Percentiles rank a stretch among this genome's conserved stretches.
Conservation (phyloP, 2,888 invertebrate species). For the Synergus japonicus region DNA sequence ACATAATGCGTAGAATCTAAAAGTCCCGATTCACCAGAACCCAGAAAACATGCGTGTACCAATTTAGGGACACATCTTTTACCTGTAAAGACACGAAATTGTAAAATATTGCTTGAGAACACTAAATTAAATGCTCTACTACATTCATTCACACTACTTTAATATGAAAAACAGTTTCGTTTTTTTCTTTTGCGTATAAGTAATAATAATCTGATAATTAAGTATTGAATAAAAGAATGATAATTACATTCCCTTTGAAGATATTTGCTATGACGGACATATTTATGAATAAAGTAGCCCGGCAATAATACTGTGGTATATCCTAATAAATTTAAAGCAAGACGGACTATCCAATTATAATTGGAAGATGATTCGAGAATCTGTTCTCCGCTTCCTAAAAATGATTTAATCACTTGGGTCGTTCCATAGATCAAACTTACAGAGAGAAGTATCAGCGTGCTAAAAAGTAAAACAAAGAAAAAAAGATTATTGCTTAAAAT, state of each 20-base stretch:
- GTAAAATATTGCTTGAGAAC: not conserved
- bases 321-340: slow-evolving; percentile 89
- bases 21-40: slow-evolving; percentile 78
- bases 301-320: slow-evolving; percentile 94
- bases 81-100: slow-evolving; percentile 63
- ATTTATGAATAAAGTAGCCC: slow-evolving; percentile 89
- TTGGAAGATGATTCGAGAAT: slow-evolving; percentile 72
- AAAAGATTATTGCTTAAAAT: slow-evolving; percentile 23
- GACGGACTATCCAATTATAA: slow-evolving; percentile 87
- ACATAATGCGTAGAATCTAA: slow-evolving; percentile 70
- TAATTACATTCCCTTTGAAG: slow-evolving; percentile 87
- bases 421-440: slow-evolving; percentile 77
- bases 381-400: slow-evolving; percentile 66
- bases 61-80: slow-evolving; percentile 77
- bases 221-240: slow-evolving; percentile 11
- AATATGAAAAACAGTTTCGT: not conserved
- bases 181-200: no score
- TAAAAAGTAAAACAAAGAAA: slow-evolving; percentile 68
- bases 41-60: slow-evolving; percentile 79
- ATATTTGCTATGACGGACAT: slow-evolving; percentile 87
- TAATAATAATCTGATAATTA: not conserved
- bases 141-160: no score
- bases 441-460: slow-evolving; percentile 77
- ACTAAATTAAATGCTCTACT: not conserved
- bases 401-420: slow-evolving; percentile 74